Conservation (phyloP, 64 coral and sea anemone genomes). For the Hydrozoanthus tunicans region DNA sequence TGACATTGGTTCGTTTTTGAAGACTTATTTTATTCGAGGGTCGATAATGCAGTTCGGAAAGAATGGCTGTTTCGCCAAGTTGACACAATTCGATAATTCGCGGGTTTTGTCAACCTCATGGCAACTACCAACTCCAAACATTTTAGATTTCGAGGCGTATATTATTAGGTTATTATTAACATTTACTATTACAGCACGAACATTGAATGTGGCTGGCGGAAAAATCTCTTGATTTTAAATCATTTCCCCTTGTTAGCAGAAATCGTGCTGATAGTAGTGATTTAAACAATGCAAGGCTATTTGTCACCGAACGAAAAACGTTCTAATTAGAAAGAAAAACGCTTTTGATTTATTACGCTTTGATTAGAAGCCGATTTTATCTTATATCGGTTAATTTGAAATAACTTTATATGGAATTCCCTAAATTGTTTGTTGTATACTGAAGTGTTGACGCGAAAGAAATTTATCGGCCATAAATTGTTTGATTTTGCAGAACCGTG, state of each 20-base stretch:
- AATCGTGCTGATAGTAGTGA: neutral
- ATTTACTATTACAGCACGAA: neutral
- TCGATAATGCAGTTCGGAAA: neutral
- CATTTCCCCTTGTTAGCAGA: neutral
- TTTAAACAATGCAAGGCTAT: neutral
- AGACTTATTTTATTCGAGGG: neutral
- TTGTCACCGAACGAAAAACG: neutral
- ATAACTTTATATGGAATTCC: neutral
- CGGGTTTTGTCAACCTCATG: neutral
- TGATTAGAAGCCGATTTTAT: neutral
- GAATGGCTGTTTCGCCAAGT: neutral
- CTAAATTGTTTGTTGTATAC: neutral
- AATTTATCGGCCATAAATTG: neutral
- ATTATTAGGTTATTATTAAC: neutral
- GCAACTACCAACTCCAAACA: neutral
- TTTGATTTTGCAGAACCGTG: neutral
- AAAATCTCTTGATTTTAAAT: too few relatives aligned
- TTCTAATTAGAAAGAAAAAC: neutral
- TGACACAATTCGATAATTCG: neutral
- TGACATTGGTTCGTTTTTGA: neutral
- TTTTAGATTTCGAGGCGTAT: neutral
- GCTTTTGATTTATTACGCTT: slow-evolving; percentile 11
- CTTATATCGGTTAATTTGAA: slow-evolving; percentile 1
- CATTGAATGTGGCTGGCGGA: neutral
- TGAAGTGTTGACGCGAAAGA: neutral